phyloP scores from a whole-genome alignment of 2,888 invertebrate genomes.

The Hirtodrosophila trivittata region DNA sequence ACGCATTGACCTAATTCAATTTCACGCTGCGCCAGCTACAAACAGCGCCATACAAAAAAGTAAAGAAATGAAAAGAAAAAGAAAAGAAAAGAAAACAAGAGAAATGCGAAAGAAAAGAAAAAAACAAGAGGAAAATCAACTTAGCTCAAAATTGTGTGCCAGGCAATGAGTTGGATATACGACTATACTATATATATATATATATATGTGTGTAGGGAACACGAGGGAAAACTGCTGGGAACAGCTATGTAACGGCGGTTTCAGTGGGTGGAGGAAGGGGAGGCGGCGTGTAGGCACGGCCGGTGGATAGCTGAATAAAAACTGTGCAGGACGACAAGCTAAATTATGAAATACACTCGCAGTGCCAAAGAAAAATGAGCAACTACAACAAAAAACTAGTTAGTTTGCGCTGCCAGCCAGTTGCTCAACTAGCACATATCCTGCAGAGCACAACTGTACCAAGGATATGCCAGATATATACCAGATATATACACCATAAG shows the following conservation, averaged over 20 bases:
- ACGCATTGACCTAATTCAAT: conserved; percentile 75
- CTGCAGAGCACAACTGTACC: no score
- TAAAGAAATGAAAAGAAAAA: conserved; percentile 16
- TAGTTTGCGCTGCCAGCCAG: neutral
- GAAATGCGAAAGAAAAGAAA: conserved; percentile 1
- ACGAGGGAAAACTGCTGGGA: neutral
- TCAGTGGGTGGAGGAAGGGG: neutral
- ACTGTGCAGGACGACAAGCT: conserved; percentile 50
- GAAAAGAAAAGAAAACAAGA: conserved; percentile 20
- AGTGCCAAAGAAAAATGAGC: conserved; percentile 30
- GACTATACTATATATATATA: neutral
- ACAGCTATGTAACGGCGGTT: neutral
- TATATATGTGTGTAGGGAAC: neutral
- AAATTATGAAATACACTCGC: conserved; percentile 68
- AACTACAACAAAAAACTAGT: conserved; percentile 8
- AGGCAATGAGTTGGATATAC: conserved; percentile 2
- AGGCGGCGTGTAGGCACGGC: conserved; percentile 2
- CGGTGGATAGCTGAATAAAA: conserved; percentile 20
- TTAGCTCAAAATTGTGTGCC: conserved; percentile 63
- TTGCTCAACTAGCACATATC: no score
- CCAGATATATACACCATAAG: no score
- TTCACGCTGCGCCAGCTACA: conserved; percentile 69
- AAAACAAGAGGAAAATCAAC: conserved; percentile 53
- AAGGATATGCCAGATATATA: no score
- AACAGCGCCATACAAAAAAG: conserved; percentile 27